Conservation (phyloP, 2,888 invertebrate genomes). For the Eucera pruinosa region DNA sequence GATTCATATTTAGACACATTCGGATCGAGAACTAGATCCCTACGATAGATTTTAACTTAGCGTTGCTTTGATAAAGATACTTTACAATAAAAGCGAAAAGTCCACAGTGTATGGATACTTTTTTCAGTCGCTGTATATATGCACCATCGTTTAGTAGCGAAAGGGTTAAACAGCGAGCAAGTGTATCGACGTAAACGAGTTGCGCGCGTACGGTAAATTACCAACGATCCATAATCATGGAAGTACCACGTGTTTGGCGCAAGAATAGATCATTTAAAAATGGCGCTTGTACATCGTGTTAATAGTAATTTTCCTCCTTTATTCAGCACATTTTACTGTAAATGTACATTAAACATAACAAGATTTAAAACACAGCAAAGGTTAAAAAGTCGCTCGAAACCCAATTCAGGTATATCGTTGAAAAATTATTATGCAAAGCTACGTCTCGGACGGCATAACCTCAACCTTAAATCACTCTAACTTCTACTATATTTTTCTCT, state of each 20-base stretch:
- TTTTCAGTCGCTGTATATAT: too few species aligned
- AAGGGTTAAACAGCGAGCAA: too few species aligned
- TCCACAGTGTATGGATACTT: too few species aligned
- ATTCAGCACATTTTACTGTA: slow-evolving; percentile 71
- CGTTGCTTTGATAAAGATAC: too few species aligned
- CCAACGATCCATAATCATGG: background rate
- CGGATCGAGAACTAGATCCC: too few species aligned
- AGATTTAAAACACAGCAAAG: slow-evolving; percentile 32
- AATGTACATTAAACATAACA: slow-evolving; percentile 27
- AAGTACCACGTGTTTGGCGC: slow-evolving; percentile 15
- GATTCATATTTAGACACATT: too few species aligned
- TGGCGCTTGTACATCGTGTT: slow-evolving; percentile 73
- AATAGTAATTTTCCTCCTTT: slow-evolving; percentile 64
- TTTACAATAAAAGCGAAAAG: too few species aligned
- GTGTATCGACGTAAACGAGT: too few species aligned
- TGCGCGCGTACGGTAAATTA: background rate
- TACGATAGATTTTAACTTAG: too few species aligned
- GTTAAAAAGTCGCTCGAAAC: background rate
- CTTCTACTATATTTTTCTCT: background rate
- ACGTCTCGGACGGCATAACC: slow-evolving; percentile 6
- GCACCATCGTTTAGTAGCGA: too few species aligned
- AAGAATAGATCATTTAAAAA: slow-evolving; percentile 54
- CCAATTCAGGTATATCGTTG: background rate
- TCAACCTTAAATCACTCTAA: too few species aligned
- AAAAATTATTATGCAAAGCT: background rate